These are phyloP conservation scores for Rhorus exstirpatorius DNA, from an alignment of 2,888 invertebrate genomes.

Conservation along the genomic window DNA sequence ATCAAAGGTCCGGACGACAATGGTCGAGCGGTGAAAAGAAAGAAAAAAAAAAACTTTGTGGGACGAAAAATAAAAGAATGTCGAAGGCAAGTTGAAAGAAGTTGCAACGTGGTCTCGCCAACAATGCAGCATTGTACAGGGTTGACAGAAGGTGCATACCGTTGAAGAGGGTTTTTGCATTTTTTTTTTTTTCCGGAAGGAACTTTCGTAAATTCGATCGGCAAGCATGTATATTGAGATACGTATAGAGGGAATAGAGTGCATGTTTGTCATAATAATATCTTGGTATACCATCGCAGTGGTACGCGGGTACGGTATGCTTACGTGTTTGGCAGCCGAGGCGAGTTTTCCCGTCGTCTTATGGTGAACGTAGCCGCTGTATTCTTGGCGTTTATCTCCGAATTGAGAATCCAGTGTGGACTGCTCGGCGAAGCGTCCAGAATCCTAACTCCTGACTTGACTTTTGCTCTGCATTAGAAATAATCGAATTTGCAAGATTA, in stretches of 20 bases:
- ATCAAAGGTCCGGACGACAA: neutral
- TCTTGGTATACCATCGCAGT: conserved; percentile 3
- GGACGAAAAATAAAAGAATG: conserved; percentile 24
- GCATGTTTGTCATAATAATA: conserved; percentile 8
- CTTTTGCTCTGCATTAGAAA: conserved; percentile 90
- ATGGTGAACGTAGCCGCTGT: conserved; percentile 96
- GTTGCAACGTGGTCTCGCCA: conserved; percentile 4
- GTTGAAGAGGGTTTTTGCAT: neutral
- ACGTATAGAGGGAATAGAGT: neutral
- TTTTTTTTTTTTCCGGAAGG: neutral
- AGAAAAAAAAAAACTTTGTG: neutral
- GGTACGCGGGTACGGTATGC: conserved; percentile 71
- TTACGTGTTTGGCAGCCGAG: conserved; percentile 81
- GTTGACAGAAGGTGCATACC: conserved; percentile 10
- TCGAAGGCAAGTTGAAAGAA: conserved; percentile 27
- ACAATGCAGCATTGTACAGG: conserved; percentile 41
- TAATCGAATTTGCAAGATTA: conserved; percentile 17
- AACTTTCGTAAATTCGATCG: conserved; percentile 37
- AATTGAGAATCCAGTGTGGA: conserved; percentile 95
- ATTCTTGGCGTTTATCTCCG: conserved; percentile 94
- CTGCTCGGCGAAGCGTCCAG: conserved; percentile 93
- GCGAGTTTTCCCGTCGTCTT: conserved; percentile 88
- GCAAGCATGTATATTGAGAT: conserved; percentile 6
- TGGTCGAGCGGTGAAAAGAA: neutral
- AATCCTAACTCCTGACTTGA: conserved; percentile 95